Conservation (phyloP, 1,140 invertebrate species). For the Drosophila ambigua region DNA sequence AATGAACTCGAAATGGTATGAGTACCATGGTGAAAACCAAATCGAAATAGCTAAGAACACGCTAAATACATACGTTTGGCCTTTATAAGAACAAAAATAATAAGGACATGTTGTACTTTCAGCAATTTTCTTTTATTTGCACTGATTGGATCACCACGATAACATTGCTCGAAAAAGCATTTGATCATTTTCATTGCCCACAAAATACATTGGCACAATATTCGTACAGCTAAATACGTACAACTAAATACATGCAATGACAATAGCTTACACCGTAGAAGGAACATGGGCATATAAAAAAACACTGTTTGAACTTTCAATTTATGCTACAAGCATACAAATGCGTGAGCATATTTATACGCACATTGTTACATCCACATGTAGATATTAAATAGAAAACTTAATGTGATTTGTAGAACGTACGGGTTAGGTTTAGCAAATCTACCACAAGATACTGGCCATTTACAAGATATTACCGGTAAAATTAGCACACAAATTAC, state of each 20-base stretch:
- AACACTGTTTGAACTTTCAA: constrained; percentile 1
- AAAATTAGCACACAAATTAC: not conserved
- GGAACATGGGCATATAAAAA: not conserved
- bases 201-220: constrained; percentile 6
- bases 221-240: constrained; percentile 19
- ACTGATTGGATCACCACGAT: constrained; percentile 17
- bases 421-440: not conserved
- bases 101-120: constrained; percentile 10
- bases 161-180: not conserved
- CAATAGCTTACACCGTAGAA: not conserved
- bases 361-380: constrained; percentile 38
- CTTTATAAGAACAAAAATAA: too few species aligned
- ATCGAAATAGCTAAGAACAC: too few species aligned
- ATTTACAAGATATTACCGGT: constrained; percentile 18
- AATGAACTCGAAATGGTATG: too few species aligned
- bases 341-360: constrained; percentile 45
- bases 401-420: too few species aligned
- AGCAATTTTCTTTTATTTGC: constrained; percentile 2
- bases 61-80: too few species aligned
- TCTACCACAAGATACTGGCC: not conserved
- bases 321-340: constrained; percentile 36
- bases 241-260: not conserved
- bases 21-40: too few species aligned
- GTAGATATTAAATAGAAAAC: not conserved
- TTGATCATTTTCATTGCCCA: not conserved